phyloP scores from a whole-genome alignment of 2,113 vertebrate genomes.

The Scortum barcoo region DNA sequence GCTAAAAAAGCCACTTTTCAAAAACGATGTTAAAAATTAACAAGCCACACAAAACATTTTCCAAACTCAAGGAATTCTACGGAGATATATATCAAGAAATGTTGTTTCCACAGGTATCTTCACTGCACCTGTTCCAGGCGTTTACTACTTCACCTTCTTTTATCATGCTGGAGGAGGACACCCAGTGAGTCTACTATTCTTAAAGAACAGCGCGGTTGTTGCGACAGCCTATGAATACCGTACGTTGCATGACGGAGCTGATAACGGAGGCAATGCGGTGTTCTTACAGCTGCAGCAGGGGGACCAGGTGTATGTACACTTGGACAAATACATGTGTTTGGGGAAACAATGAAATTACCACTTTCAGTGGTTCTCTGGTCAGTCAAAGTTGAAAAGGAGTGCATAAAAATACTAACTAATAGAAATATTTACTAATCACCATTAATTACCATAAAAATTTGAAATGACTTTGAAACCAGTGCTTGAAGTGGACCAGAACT shows the following conservation, averaged over 20 bases:
- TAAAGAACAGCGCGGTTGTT: background rate
- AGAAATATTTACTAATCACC: too few relatives aligned
- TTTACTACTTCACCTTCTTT: slow-evolving; percentile 25
- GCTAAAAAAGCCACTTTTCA: background rate
- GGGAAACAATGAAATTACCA: fast-evolving
- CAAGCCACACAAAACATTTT: fast-evolving
- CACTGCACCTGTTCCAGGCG: slow-evolving; percentile 1
- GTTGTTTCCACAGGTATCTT: slow-evolving; percentile 28
- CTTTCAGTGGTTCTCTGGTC: slow-evolving; percentile 34
- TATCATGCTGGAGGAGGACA: background rate
- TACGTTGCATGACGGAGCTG: fast-evolving
- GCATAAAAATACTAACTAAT: too few relatives aligned
- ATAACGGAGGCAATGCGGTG: slow-evolving; percentile 45
- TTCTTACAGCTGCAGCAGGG: slow-evolving; percentile 33
- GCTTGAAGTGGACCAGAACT: too few relatives aligned
- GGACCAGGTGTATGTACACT: background rate
- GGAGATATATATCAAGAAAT: too few relatives aligned
- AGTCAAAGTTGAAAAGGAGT: too few relatives aligned
- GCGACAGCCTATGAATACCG: background rate
- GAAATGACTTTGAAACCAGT: too few relatives aligned
- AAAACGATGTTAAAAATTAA: slow-evolving; percentile 1
- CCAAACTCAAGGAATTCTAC: too few relatives aligned
- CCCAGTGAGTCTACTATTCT: fast-evolving
- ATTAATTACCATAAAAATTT: too few relatives aligned
- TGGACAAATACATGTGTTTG: background rate